Conservation (phyloP, 2,888 invertebrate genomes). For the Stramonita haemastoma region DNA sequence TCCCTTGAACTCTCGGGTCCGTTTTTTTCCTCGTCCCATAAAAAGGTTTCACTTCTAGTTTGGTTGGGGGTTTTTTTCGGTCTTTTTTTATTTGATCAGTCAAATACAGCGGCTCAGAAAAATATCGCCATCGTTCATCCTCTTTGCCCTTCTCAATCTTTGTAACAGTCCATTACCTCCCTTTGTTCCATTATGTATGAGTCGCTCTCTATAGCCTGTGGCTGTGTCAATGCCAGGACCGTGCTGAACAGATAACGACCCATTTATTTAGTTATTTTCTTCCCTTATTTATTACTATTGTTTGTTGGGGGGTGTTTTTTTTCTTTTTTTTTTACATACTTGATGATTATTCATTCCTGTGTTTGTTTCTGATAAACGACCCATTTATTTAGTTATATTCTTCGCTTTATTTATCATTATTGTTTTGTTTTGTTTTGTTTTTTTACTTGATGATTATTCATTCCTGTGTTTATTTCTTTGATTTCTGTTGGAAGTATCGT, state of each 20-base stretch:
- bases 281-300: background rate
- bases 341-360: background rate
- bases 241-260: background rate
- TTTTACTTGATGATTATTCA: background rate
- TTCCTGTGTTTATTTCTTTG: too few species aligned
- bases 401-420: background rate
- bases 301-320: background rate
- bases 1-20: background rate
- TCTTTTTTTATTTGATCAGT: slow-evolving; percentile 13
- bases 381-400: background rate
- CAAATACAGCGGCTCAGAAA: background rate
- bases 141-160: background rate
- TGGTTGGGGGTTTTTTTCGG: background rate
- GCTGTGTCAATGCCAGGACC: background rate
- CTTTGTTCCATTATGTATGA: slow-evolving; percentile 22
- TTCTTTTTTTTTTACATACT: background rate
- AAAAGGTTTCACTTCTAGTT: background rate
- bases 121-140: background rate
- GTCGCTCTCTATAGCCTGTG: background rate
- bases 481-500: too few species aligned
- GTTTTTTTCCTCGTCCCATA: background rate
- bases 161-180: slow-evolving; percentile 9
- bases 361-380: too few species aligned
- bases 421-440: background rate
- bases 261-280: background rate